Evolutionary conservation across 1,140 invertebrate species (phyloP).

Genomic region (Venturia canescens): DNA sequence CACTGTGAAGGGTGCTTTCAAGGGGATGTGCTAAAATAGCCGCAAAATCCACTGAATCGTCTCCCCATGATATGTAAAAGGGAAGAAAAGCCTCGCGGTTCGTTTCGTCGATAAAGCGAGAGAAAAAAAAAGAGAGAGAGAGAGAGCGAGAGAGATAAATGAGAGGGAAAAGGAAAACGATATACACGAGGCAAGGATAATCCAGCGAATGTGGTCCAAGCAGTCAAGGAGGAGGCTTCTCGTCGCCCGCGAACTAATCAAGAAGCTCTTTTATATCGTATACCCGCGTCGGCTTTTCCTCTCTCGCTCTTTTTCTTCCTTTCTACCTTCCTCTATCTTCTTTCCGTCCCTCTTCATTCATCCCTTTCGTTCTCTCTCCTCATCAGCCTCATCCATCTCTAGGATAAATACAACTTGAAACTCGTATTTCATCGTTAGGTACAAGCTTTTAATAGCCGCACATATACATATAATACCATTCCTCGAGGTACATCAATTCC

Average conservation of each 20-base stretch:
- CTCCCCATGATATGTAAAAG: constrained; percentile 28
- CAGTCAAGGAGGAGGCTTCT: constrained; percentile 17
- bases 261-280: constrained; percentile 46
- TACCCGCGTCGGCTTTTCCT: not conserved
- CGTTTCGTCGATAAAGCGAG: constrained; percentile 37
- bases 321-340: not conserved
- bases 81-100: constrained; percentile 18
- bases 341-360: not conserved
- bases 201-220: constrained; percentile 37
- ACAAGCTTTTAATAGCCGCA: constrained; percentile 35
- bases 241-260: constrained; percentile 44
- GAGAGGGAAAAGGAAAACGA: constrained; percentile 8
- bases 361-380: constrained; percentile 18
- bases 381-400: constrained; percentile 41
- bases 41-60: constrained; percentile 39
- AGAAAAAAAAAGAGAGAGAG: constrained; percentile 27
- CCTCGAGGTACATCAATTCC: not conserved
- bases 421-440: constrained; percentile 35
- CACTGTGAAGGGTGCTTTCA: not conserved
- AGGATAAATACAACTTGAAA: constrained; percentile 44
- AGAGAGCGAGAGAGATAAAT: not conserved
- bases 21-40: constrained; percentile 38
- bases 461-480: constrained; percentile 18
- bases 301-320: not conserved
- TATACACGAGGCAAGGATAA: constrained; percentile 42